A percentile compares a stretch with the other conserved stretches of the same genome.
phyloP scores from a whole-genome alignment of 2,113 vertebrate species.

The Trochalopteron elliotii region DNA sequence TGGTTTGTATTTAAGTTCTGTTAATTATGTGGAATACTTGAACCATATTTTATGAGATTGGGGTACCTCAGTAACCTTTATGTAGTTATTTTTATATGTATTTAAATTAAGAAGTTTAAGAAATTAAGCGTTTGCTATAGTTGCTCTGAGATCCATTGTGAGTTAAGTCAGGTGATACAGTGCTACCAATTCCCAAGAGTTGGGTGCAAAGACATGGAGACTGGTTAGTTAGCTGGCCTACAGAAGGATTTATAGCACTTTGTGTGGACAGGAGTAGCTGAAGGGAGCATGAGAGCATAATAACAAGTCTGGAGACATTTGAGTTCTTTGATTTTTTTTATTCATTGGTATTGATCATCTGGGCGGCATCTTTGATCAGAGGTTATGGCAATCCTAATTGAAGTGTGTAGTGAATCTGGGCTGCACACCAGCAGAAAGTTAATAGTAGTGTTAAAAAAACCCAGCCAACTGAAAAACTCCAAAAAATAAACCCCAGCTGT shows the following conservation, averaged over 20 bases:
- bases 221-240: neutral
- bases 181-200: neutral
- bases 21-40: neutral
- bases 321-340: neutral
- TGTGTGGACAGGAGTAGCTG: neutral
- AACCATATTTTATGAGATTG: neutral
- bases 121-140: neutral
- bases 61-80: neutral
- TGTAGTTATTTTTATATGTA: neutral
- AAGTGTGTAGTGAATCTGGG: neutral
- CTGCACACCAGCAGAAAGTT: neutral
- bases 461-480: neutral
- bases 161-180: neutral
- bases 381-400: neutral
- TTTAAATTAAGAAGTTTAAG: neutral
- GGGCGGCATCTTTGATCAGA: neutral
- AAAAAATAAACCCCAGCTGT: neutral
- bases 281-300: neutral
- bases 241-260: constrained; percentile 10
- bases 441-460: neutral
- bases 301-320: neutral
- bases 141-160: neutral
- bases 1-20: neutral
- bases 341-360: neutral
- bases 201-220: neutral